A percentile compares a stretch with the other conserved stretches of the same genome.
Evolutionary conservation across 2,888 invertebrate species (phyloP).

Genomic region (Dioctria linearis): DNA sequence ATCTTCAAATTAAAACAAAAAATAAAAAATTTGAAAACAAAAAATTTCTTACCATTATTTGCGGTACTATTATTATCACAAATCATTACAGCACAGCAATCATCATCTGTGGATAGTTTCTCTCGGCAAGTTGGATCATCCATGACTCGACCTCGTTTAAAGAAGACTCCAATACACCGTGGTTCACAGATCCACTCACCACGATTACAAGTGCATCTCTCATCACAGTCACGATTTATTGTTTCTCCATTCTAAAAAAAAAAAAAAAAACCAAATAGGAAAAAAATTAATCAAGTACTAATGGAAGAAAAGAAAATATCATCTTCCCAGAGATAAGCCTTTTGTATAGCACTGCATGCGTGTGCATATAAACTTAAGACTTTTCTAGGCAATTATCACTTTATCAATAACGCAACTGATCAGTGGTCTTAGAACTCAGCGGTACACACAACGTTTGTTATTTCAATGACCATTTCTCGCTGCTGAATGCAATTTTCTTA

Average conservation of each 20-base stretch:
- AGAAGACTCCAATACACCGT: conserved; percentile 79
- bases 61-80: conserved; percentile 73
- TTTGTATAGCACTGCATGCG: no score
- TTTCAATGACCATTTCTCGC: no score
- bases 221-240: conserved; percentile 83
- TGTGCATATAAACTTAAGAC: conserved; percentile 2
- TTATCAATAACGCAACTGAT: not conserved
- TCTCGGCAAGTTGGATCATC: conserved; percentile 83
- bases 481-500: no score
- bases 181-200: conserved; percentile 83
- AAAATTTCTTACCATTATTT: conserved; percentile 66
- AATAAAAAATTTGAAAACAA: no score
- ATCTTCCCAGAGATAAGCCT: no score
- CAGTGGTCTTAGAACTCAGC: no score
- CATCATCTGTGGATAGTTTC: conserved; percentile 79
- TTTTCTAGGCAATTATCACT: conserved; percentile 22
- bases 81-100: conserved; percentile 80
- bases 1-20: no score
- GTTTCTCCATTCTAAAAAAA: conserved; percentile 77
- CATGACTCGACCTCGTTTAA: conserved; percentile 78
- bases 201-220: conserved; percentile 81
- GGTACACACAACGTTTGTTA: no score
- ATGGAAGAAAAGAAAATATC: not conserved
- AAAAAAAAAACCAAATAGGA: conserved; percentile 47
- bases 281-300: conserved; percentile 39